Evolutionary conservation across 1,140 invertebrate species (phyloP).

Genomic region (Papilio polytes): DNA sequence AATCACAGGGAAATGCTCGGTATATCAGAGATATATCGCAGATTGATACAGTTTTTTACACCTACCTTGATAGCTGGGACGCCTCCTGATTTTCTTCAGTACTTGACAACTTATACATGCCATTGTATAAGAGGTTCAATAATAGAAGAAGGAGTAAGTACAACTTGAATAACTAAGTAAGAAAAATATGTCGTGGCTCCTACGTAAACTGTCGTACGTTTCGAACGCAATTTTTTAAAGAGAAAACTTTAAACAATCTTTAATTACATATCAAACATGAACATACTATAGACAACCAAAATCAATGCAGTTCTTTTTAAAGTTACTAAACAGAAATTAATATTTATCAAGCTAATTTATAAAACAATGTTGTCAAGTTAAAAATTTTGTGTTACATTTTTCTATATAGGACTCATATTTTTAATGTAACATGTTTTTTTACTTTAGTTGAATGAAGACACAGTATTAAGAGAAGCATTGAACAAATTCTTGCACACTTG

Average conservation of each 20-base stretch:
- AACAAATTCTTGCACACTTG: conserved; percentile 93
- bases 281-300: too few relatives aligned
- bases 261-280: too few relatives aligned
- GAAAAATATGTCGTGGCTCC: background rate
- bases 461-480: conserved; percentile 90
- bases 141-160: conserved; percentile 89
- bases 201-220: too few relatives aligned
- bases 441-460: conserved; percentile 76
- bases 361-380: too few relatives aligned
- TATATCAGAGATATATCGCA: conserved; percentile 87
- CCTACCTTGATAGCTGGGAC: conserved; percentile 80
- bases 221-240: too few relatives aligned
- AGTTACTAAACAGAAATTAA: too few relatives aligned
- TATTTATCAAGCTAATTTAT: too few relatives aligned
- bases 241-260: too few relatives aligned
- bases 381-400: too few relatives aligned
- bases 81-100: conserved; percentile 84
- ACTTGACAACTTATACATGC: conserved; percentile 90
- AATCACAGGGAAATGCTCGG: conserved; percentile 86
- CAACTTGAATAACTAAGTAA: background rate
- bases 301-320: too few relatives aligned
- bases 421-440: too few relatives aligned
- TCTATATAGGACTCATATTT: too few relatives aligned
- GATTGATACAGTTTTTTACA: conserved; percentile 87
- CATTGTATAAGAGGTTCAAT: conserved; percentile 89